Base-by-base conservation (phyloP, 2,113 vertebrate species). In the Nematolebias whitei region DNA sequence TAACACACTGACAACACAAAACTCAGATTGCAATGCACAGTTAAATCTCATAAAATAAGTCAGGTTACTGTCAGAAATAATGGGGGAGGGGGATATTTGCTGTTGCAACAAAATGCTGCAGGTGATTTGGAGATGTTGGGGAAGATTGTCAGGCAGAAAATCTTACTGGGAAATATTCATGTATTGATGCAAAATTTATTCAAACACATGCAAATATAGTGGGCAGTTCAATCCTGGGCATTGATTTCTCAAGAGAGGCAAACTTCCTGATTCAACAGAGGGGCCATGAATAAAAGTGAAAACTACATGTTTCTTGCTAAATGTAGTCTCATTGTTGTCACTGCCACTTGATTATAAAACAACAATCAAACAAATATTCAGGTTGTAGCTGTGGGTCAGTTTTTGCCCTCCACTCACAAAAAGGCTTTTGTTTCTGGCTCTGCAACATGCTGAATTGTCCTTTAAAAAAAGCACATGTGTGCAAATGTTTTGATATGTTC, bases 151-250 rank as follows among this genome's bases (percentile, higher is more conserved):
- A 35, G 32, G 32, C 5, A 35, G 32, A 35, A 23, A 47, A 44
- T 62, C 53, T 26, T n/a, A n/a, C n/a, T n/a, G n/a, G 32, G 48
- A n/a, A 49, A 60, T 32, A 7, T 24, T 67, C 22, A 43, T 4
- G 3, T 22, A 48, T 32, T 16, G 15, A 85, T 78, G 82, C 71
- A 88, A 89, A 90, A 43, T 57, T 2, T 63, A 89, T 88, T 82
- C 78, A 90, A 92, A 91, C n/a, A 35, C 70, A 88, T 87, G 84
- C 87, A 92, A 91, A 91, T 89, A 22, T 19, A 9, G 18, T 20
- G 32, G 29, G n/a, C 6, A 50, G 22, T 40, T 9, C 32, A n/a
- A 38, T 2, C 4, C 59, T 14, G 6, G 12, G 15, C 19, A 35
- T 3, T 45, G 16, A 59, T 44, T 47, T 20, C 5, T 13, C 35